phyloP scores from a whole-genome alignment of 2,113 vertebrate species.

The Coptodon rendalli region DNA sequence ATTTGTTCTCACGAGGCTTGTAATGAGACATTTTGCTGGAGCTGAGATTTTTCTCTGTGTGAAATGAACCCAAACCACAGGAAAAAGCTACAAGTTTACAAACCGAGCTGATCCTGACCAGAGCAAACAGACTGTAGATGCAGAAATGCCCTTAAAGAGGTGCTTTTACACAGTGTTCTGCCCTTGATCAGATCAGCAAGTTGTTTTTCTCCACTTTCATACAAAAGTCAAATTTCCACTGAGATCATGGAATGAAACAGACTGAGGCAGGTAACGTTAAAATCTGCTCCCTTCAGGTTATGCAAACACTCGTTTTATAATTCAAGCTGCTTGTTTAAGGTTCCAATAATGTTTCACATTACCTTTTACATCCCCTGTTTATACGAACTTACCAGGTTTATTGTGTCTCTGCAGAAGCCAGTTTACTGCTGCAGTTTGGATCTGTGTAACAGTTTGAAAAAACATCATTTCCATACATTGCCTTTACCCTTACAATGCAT shows the following conservation, averaged over 20 bases:
- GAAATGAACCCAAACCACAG: background rate
- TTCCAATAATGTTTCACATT: background rate
- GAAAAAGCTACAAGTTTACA: background rate
- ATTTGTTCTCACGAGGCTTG: background rate
- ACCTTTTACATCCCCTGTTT: background rate
- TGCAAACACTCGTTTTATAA: background rate
- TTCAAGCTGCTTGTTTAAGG: background rate
- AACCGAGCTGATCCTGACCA: background rate
- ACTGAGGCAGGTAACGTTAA: background rate
- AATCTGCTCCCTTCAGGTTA: background rate
- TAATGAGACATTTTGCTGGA: background rate
- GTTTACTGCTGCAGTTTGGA: background rate
- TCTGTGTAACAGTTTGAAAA: background rate
- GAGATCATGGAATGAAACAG: background rate
- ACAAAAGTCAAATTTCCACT: background rate
- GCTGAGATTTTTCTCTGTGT: background rate
- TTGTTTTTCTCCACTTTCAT: background rate
- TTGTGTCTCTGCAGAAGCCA: background rate
- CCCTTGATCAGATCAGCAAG: background rate
- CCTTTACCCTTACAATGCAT: background rate
- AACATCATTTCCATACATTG: background rate
- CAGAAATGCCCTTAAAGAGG: background rate
- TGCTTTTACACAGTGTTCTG: background rate
- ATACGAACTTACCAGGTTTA: background rate
- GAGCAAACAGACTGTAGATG: rapidly evolving